Base-by-base conservation (phyloP, 2,888 invertebrate species). In the Sycophila texana region DNA sequence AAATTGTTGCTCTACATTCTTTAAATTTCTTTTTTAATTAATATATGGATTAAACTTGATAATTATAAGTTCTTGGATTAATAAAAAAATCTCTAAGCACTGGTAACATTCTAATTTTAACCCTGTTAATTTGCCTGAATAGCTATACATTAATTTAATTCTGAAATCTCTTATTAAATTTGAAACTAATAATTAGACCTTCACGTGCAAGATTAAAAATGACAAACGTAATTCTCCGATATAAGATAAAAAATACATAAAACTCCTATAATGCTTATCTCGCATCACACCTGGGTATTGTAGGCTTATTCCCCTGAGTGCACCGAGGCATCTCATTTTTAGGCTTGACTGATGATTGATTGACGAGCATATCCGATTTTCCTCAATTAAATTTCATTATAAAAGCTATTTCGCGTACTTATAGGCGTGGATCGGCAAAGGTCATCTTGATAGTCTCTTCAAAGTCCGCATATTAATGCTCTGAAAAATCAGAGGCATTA, bases 311-410 rank as follows among this genome's bases (percentile, higher is more conserved):
- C 47, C 63, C 18, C 18, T 47, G 30, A 63, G 63, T 39, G 47
- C 63, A 18, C 18, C 10, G 10, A 18, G 63, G 47, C 16, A 63
- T 39, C 14, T 22, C 13, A 22, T n/a, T 47, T 63, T 63, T 47
- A 39, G 18, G 39, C 20, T 13, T 18, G 7, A 10, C 39, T 30
- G 10, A n/a, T 63, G 63, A 63, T 63, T 63, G 30, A 63, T 63
- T 18, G 63, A 47, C 63, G n/a, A 39, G 63, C 53, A n/a, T 39
- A 47, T 47, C 63, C n/a, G 47, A 47, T 63, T 18, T 47, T 47
- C 18, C 12, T 12, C 63, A 47, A 63, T 63, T 63, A 47, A 63
- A 63, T 63, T 63, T 13, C 39, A 63, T 63, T 63, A 18, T 63
- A 63, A 63, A 47, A 47, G 22, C 16, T 26, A 14, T 20, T 20